Evolutionary conservation across 2,797 vertebrate genomes (phyloP).

Genomic region (Poeciliopsis paucimaculata): DNA sequence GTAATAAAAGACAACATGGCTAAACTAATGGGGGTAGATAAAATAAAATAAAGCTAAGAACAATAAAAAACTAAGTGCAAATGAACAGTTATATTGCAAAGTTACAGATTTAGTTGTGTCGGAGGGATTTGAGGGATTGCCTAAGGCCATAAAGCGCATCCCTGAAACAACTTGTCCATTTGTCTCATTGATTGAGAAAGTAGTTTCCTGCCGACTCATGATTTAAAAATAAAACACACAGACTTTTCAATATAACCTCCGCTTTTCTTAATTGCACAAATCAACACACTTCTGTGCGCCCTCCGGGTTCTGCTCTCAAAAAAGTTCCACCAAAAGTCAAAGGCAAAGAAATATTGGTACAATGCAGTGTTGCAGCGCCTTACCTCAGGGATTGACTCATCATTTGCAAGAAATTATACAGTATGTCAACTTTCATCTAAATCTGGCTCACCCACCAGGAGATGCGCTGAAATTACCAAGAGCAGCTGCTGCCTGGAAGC

Average conservation of each 20-base stretch:
- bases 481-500: constrained; percentile 44
- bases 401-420: constrained; percentile 55
- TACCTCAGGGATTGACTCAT: constrained; percentile 39
- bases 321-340: constrained; percentile 18
- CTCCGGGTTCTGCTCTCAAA: not conserved
- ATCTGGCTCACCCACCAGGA: constrained; percentile 36
- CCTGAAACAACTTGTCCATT: not conserved
- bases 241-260: not conserved
- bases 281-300: not conserved
- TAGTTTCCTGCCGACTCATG: not conserved
- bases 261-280: not conserved
- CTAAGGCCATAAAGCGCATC: not conserved
- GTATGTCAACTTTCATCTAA: constrained; percentile 49
- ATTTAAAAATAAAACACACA: not conserved
- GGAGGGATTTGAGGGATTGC: not conserved
- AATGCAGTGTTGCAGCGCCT: constrained; percentile 20
- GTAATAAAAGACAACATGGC: not conserved
- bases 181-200: not conserved
- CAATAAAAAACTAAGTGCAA: not conserved
- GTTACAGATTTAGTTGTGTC: not conserved
- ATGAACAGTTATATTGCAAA: not conserved
- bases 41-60: not conserved
- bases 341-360: constrained; percentile 19
- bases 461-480: constrained; percentile 34
- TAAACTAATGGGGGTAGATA: not conserved